Evolutionary conservation across 1,140 invertebrate species (phyloP).

Genomic region (Bradynema listronoti): DNA sequence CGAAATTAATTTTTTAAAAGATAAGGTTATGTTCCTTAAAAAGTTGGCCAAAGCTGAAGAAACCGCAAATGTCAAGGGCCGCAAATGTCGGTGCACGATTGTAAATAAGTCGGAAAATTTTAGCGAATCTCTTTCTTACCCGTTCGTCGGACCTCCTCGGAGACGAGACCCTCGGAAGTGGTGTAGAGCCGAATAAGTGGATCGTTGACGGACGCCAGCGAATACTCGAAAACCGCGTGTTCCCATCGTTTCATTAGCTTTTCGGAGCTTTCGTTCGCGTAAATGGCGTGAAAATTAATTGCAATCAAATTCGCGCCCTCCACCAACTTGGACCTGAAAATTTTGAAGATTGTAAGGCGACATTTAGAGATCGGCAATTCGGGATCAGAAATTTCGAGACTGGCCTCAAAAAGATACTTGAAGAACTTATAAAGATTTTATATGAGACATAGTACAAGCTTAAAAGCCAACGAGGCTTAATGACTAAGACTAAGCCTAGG

Average conservation of each 20-base stretch:
- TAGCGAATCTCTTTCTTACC: constrained; percentile 18
- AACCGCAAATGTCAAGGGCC: too few relatives aligned
- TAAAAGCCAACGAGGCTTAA: too few relatives aligned
- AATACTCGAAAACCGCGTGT: constrained; percentile 50
- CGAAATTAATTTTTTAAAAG: too few relatives aligned
- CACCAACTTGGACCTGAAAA: constrained; percentile 45
- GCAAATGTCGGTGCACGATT: not conserved
- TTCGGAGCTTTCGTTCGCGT: constrained; percentile 37
- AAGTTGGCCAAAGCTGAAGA: too few relatives aligned
- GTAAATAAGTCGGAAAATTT: not conserved
- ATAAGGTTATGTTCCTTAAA: too few relatives aligned
- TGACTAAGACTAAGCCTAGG: too few relatives aligned
- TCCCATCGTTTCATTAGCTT: constrained; percentile 53
- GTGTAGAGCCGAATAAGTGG: constrained; percentile 42
- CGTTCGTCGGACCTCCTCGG: constrained; percentile 51
- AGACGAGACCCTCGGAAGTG: constrained; percentile 51
- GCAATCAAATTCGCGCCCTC: constrained; percentile 42
- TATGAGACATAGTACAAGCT: too few relatives aligned
- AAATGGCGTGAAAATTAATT: constrained; percentile 55
- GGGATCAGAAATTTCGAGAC: too few relatives aligned
- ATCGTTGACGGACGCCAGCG: constrained; percentile 34
- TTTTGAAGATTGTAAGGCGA: too few relatives aligned
- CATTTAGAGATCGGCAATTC: too few relatives aligned
- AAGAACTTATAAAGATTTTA: too few relatives aligned
- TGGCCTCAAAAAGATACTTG: too few relatives aligned